Conservation (phyloP, 2,797 vertebrate genomes). For the Danio albolineatus region DNA sequence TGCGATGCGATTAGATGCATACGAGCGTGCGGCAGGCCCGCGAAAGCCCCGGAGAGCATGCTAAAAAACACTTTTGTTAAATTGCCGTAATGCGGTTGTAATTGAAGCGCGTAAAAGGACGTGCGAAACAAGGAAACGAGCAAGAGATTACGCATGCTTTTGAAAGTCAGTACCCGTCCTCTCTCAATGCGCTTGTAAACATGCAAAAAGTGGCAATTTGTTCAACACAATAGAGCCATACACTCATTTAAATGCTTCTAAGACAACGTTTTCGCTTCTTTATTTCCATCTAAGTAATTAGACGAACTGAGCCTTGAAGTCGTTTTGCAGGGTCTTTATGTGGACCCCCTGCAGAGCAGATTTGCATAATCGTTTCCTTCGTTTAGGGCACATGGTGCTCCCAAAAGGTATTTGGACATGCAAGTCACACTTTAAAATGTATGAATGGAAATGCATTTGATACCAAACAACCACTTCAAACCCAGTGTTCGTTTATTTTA, state of each 20-base stretch:
- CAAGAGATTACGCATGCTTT: constrained; percentile 31
- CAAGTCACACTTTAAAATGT: neutral
- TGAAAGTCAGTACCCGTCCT: constrained; percentile 7
- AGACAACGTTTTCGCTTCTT: constrained; percentile 57
- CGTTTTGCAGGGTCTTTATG: constrained; percentile 56
- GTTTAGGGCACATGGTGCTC: constrained; percentile 60
- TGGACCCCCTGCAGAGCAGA: constrained; percentile 51
- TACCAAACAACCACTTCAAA: too few species aligned
- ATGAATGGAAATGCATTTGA: too few species aligned
- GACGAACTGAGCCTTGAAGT: constrained; percentile 60
- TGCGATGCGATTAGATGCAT: neutral
- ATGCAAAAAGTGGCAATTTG: constrained; percentile 43
- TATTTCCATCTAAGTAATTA: constrained; percentile 63
- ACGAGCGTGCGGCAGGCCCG: neutral
- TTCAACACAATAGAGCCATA: constrained; percentile 56
- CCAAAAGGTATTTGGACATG: neutral
- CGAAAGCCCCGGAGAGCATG: constrained; percentile 52
- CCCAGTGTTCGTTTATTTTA: too few species aligned
- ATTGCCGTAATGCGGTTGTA: constrained; percentile 21
- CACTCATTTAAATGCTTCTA: constrained; percentile 48
- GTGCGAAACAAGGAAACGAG: constrained; percentile 36
- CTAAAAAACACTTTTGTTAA: constrained; percentile 46
- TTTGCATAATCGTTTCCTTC: constrained; percentile 57
- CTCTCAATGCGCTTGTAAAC: constrained; percentile 44
- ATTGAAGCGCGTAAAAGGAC: constrained; percentile 32